Evolutionary conservation across 2,113 vertebrate species (phyloP).

Genomic region (Pluvialis apricaria): DNA sequence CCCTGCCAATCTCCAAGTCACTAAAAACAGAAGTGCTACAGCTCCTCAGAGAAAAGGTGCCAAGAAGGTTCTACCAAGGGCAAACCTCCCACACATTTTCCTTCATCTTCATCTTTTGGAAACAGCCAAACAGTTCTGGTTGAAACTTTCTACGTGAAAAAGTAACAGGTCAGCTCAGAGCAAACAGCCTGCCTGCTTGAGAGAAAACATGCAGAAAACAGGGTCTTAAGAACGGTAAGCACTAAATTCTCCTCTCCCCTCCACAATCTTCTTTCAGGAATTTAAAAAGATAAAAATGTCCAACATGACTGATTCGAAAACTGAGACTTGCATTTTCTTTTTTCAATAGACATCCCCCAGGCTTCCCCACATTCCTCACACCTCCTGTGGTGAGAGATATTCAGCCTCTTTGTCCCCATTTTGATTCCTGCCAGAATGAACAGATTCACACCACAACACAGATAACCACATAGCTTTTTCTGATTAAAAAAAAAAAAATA

Average conservation of each 20-base stretch:
- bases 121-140: background rate
- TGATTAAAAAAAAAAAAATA: background rate
- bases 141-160: background rate
- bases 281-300: background rate
- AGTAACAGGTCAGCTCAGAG: background rate
- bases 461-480: background rate
- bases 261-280: background rate
- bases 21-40: constrained; percentile 27
- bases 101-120: background rate
- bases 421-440: background rate
- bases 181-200: background rate
- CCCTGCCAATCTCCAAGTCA: constrained; percentile 15
- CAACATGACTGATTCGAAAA: background rate
- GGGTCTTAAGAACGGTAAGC: fast-evolving
- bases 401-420: background rate
- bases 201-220: background rate
- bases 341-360: fast-evolving
- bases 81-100: constrained; percentile 26
- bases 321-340: background rate
- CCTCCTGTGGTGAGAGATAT: background rate
- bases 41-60: constrained; percentile 3
- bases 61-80: constrained; percentile 43
- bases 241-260: background rate
- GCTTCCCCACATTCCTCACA: background rate
- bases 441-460: background rate